phyloP scores from a whole-genome alignment of 2,797 vertebrate species.

The Allobates femoralis region DNA sequence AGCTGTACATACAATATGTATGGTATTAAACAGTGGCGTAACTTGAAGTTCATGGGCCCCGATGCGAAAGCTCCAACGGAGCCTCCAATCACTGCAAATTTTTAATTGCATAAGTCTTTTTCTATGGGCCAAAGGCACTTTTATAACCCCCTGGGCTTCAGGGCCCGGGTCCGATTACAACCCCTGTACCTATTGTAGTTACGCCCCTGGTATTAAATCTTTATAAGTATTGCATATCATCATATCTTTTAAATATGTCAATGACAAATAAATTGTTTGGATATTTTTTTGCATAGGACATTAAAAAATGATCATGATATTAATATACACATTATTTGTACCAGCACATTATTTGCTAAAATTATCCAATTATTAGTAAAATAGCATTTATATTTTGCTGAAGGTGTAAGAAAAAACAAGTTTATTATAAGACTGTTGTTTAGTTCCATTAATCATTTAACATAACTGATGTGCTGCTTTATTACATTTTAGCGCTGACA shows the following conservation, averaged over 20 bases:
- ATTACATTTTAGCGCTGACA: conserved; percentile 80
- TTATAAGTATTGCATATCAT: background rate
- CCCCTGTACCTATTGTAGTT: too few relatives aligned
- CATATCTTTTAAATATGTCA: background rate
- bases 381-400: conserved; percentile 16
- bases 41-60: too few relatives aligned
- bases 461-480: conserved; percentile 75
- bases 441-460: conserved; percentile 83
- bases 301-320: background rate
- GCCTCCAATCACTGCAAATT: too few relatives aligned
- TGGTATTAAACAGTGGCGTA: too few relatives aligned
- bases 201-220: too few relatives aligned
- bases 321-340: background rate
- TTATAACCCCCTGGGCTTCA: too few relatives aligned
- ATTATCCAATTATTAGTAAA: background rate
- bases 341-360: background rate
- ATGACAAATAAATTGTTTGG: background rate
- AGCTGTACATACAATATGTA: too few relatives aligned
- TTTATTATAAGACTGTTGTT: conserved; percentile 75
- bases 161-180: too few relatives aligned
- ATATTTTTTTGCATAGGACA: background rate
- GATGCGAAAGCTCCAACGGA: too few relatives aligned
- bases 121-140: too few relatives aligned
- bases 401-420: conserved; percentile 62
- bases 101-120: too few relatives aligned